Conservation (phyloP, 1,140 invertebrate genomes). For the Tetraneura akinire region DNA sequence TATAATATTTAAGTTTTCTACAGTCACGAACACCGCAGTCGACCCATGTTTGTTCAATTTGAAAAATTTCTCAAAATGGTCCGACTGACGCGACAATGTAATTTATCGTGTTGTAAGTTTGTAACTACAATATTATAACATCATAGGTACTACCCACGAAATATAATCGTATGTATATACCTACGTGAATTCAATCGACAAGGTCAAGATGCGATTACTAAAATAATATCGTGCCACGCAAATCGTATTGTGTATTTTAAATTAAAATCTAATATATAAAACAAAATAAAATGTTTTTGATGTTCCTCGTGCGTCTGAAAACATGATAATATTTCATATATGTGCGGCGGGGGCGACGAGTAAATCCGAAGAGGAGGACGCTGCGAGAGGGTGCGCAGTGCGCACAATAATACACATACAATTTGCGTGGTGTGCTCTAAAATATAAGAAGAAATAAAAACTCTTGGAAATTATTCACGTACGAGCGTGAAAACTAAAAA, state of each 20-base stretch:
- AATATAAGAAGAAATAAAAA: too few species aligned
- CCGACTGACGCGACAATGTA: too few species aligned
- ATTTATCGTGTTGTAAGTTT: too few species aligned
- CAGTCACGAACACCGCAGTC: too few species aligned
- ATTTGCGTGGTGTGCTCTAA: background rate
- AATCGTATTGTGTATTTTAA: background rate
- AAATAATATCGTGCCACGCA: conserved; percentile 23
- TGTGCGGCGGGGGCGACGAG: background rate
- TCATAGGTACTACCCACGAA: background rate
- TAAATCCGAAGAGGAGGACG: background rate
- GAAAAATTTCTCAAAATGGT: too few species aligned
- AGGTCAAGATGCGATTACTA: conserved; percentile 8
- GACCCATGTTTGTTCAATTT: too few species aligned
- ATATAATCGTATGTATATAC: too few species aligned
- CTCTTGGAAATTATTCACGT: background rate
- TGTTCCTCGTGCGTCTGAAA: background rate
- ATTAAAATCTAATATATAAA: background rate
- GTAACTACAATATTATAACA: too few species aligned
- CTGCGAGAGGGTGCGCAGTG: too few species aligned
- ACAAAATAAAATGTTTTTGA: background rate
- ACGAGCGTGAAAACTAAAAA: background rate
- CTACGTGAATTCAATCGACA: background rate
- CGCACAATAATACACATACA: background rate
- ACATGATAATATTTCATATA: background rate
- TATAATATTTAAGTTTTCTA: too few species aligned